Base-by-base conservation (phyloP, 2,888 invertebrate species). In the Coelinius sp. region DNA sequence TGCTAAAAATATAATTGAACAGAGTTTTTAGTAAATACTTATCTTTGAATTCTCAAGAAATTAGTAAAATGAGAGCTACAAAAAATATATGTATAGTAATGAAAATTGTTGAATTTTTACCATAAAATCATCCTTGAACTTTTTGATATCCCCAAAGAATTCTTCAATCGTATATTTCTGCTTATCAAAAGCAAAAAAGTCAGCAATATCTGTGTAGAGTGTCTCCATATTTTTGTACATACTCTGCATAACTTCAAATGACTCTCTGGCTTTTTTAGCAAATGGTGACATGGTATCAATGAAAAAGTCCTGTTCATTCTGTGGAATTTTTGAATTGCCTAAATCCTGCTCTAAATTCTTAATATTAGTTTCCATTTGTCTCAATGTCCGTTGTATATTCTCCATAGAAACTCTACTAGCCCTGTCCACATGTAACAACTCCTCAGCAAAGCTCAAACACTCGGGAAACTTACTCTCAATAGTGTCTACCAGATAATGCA, bases 161-260 rank as follows among this genome's bases (percentile, higher is more conserved):
- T 99, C 98, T 84, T 99, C 99, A 79, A 98, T 91, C 0, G 94
- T 92, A 85, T 98, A 99, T 88, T 99, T 99, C 77, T 93, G 93
- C 6, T 94, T 92, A 84, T 99, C 98, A 87, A 99, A 98, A 1
- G 94, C 92, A 88, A 93, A 98, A 87, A 94, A 99, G 81, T 97
- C 97, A 0, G 96, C 93, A 8, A 98, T 89, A 62, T 94, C 94
- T 2, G 91, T 91, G 89, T 94, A 99, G 0, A 97, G 88, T 8
- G 91, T 92, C 77, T 96, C 96, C 95, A 99, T 97, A 85, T 97
- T 96, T 79, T 94, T 93, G 88, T 94, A 95, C 98, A 99, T 98
- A 69, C 95, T 95, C 83, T 95, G 94, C 74, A 99, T 89, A 0
- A 98, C 92, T 83, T 95, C 95, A 85, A 94, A 94, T 79, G 98